These are phyloP conservation scores for Glareola pratincola DNA, from an alignment of 2,113 vertebrate species.

Conservation along the genomic window DNA sequence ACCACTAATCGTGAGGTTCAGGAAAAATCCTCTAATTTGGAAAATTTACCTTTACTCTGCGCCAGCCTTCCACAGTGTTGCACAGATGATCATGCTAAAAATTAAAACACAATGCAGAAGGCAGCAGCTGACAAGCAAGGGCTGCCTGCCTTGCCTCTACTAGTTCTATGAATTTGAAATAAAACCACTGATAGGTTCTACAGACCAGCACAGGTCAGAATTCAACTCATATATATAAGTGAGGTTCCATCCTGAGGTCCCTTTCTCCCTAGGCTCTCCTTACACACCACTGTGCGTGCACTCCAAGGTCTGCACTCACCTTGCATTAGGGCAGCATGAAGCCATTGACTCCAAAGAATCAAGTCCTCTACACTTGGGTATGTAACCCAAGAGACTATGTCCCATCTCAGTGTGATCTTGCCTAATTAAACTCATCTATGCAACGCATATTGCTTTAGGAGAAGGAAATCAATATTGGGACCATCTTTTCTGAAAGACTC, in stretches of 20 bases:
- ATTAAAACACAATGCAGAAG: background rate
- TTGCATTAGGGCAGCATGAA: background rate
- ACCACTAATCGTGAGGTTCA: background rate
- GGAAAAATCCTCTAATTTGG: background rate
- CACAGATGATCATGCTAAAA: background rate
- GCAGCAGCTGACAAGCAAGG: background rate
- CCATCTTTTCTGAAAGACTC: background rate
- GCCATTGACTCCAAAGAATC: background rate
- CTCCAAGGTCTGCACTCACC: background rate
- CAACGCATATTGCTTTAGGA: background rate
- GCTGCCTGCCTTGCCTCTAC: background rate
- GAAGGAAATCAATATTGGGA: background rate
- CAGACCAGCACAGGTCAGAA: background rate
- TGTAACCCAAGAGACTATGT: background rate
- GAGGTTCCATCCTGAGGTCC: background rate
- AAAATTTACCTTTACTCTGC: background rate
- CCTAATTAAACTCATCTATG: background rate
- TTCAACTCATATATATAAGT: background rate
- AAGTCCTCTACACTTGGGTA: background rate
- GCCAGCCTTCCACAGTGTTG: background rate
- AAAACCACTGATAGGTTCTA: background rate
- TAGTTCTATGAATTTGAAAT: background rate
- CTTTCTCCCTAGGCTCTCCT: background rate
- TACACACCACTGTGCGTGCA: background rate
- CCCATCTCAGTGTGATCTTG: background rate